Conservation (phyloP, 2,113 vertebrate species). For the Ibidorhyncha struthersii region DNA sequence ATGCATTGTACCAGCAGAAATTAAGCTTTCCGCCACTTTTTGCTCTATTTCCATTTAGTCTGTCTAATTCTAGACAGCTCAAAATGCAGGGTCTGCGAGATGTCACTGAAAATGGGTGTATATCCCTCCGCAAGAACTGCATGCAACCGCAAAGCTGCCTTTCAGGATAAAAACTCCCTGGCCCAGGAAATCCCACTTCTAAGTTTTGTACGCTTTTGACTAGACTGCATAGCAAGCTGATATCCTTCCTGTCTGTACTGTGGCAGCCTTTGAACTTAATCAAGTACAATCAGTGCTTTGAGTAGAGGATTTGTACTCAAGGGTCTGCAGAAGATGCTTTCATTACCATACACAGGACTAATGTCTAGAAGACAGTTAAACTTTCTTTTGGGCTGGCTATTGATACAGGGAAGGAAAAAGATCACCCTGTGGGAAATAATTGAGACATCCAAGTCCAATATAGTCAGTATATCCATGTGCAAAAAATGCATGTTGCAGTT, state of each 20-base stretch:
- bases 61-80: background rate
- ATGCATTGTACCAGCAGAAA: background rate
- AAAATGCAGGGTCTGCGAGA: background rate
- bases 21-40: background rate
- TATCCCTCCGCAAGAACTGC: background rate
- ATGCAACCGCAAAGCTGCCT: background rate
- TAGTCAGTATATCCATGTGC: background rate
- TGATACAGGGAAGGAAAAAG: background rate
- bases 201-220: background rate
- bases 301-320: background rate
- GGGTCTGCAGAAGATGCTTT: background rate
- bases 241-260: background rate
- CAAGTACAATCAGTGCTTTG: background rate
- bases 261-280: background rate
- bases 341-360: background rate
- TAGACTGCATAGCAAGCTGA: background rate
- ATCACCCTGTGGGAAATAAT: background rate
- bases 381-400: background rate
- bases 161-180: background rate
- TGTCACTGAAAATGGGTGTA: background rate
- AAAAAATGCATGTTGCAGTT: background rate
- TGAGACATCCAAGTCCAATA: background rate
- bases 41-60: background rate
- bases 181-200: background rate
- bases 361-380: background rate